A percentile compares a stretch with the other conserved stretches of the same genome.
These are phyloP conservation scores for Lobophora halterata DNA, from an alignment of 2,888 invertebrate genomes.

Conservation along the genomic window DNA sequence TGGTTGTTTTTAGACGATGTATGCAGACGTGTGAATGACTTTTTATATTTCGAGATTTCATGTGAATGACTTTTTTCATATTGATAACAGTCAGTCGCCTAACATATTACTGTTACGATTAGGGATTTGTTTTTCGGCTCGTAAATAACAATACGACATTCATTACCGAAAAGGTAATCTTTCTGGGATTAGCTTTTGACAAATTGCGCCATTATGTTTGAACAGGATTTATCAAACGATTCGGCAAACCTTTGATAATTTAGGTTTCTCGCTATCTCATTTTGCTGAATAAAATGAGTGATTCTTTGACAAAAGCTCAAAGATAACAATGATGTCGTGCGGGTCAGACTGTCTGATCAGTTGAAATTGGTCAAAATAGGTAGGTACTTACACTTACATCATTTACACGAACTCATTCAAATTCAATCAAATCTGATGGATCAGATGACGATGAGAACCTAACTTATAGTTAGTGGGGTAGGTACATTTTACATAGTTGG, in stretches of 20 bases:
- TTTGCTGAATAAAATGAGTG: constrained; percentile 2
- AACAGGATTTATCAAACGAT: constrained; percentile 33
- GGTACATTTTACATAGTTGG: too few relatives aligned
- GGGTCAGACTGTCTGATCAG: too few relatives aligned
- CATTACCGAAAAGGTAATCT: constrained; percentile 39
- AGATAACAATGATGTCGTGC: constrained; percentile 1
- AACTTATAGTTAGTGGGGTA: too few relatives aligned
- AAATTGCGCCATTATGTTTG: constrained; percentile 40
- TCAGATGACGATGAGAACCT: too few relatives aligned
- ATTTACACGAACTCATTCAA: too few relatives aligned
- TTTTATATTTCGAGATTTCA: too few relatives aligned
- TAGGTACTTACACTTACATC: too few relatives aligned
- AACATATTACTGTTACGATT: not conserved
- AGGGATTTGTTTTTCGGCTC: constrained; percentile 26
- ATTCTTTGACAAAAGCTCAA: constrained; percentile 13
- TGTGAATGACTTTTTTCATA: too few relatives aligned
- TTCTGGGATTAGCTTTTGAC: constrained; percentile 39
- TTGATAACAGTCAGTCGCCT: not conserved
- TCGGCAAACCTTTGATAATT: constrained; percentile 20
- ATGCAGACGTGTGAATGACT: too few relatives aligned
- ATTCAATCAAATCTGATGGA: too few relatives aligned
- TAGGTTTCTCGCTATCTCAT: constrained; percentile 15
- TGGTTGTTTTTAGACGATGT: too few relatives aligned
- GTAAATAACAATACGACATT: constrained; percentile 31
- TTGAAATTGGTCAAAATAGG: too few relatives aligned